phyloP scores from a whole-genome alignment of 1,140 invertebrate genomes.

The Penaeus vannamei region DNA sequence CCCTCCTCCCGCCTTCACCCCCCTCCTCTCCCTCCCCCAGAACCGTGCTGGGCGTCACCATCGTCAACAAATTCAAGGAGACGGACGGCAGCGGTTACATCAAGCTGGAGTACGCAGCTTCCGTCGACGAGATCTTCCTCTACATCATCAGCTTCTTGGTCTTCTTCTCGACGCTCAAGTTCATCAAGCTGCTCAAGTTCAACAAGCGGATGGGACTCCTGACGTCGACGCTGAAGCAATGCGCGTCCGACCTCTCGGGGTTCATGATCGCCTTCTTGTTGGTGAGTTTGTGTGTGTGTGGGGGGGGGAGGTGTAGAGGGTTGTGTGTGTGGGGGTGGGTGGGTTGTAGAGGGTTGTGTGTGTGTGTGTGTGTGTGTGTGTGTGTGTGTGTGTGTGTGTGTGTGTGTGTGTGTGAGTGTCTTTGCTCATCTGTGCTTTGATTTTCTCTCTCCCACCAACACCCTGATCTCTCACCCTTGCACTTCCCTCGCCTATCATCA shows the following conservation, averaged over 20 bases:
- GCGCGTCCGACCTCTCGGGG: conserved; percentile 70
- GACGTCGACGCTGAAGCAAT: conserved; percentile 69
- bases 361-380: neutral
- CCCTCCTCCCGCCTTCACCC: too few relatives aligned
- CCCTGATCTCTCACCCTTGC: too few relatives aligned
- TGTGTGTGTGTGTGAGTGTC: too few relatives aligned
- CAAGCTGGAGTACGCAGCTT: conserved; percentile 73
- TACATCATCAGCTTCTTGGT: conserved; percentile 74
- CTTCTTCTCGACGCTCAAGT: conserved; percentile 74
- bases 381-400: too few relatives aligned
- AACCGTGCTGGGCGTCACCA: conserved; percentile 69
- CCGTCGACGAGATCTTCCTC: conserved; percentile 74
- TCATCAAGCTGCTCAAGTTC: conserved; percentile 74
- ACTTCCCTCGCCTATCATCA: too few relatives aligned
- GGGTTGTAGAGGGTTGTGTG: neutral
- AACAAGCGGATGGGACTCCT: conserved; percentile 73
- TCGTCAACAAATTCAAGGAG: conserved; percentile 72
- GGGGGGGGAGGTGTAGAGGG: neutral
- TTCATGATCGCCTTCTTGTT: conserved; percentile 70
- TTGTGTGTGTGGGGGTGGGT: neutral
- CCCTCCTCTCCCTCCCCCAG: neutral
- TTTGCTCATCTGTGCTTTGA: too few relatives aligned
- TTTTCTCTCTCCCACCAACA: too few relatives aligned
- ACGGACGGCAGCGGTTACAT: conserved; percentile 74
- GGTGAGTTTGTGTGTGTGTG: conserved; percentile 68